These are phyloP conservation scores for Drosophila nigricruria DNA, from an alignment of 2,888 invertebrate species.

Conservation along the genomic window DNA sequence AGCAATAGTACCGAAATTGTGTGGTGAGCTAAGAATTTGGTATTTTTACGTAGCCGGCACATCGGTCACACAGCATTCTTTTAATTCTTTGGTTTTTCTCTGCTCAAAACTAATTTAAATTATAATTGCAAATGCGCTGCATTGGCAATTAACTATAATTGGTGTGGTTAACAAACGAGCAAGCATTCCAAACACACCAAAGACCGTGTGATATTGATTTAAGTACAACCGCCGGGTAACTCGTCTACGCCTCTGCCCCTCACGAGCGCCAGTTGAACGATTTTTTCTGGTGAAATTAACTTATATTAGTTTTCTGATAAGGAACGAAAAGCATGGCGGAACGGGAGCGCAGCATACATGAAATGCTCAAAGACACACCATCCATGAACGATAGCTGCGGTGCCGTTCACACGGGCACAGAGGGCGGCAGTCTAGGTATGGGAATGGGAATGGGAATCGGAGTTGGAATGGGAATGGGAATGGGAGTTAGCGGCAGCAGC, in stretches of 20 bases:
- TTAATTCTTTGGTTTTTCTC: conserved; percentile 45
- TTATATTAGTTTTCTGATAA: conserved; percentile 35
- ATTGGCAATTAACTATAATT: conserved; percentile 6
- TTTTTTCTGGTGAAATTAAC: conserved; percentile 48
- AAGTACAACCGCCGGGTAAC: neutral
- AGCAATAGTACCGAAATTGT: neutral
- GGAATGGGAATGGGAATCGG: conserved; percentile 40
- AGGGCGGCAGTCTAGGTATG: conserved; percentile 83
- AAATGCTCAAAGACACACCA: conserved; percentile 94
- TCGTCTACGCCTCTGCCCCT: conserved; percentile 30
- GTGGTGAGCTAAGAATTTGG: neutral
- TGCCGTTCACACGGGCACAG: conserved; percentile 91
- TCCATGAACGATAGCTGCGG: conserved; percentile 91
- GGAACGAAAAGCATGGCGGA: conserved; percentile 65
- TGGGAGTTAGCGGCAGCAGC: conserved; percentile 59
- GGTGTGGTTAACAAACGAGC: neutral
- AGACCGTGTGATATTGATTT: conserved; percentile 14
- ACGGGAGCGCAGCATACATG: conserved; percentile 88
- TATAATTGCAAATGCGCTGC: conserved; percentile 21
- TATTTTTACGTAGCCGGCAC: conserved; percentile 11
- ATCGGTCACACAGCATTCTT: conserved; percentile 37
- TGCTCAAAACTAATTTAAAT: conserved; percentile 34
- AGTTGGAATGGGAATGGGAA: conserved; percentile 51
- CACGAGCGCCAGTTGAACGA: conserved; percentile 26
- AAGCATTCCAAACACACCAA: conserved; percentile 7